These are phyloP conservation scores for Monopis laevigella DNA, from an alignment of 2,888 invertebrate species.

Conservation along the genomic window DNA sequence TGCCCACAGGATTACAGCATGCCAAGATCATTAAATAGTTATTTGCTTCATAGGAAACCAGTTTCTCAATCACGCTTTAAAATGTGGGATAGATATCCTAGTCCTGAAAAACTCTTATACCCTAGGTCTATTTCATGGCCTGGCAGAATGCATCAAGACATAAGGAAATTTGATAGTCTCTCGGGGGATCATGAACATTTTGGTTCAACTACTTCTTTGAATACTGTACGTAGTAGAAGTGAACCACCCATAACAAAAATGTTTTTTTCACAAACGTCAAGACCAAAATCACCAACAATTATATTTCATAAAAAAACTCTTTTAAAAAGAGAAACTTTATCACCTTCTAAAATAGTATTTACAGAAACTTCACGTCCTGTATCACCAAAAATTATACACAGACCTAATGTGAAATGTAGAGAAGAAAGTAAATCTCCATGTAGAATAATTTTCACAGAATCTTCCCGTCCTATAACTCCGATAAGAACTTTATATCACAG, in stretches of 20 bases:
- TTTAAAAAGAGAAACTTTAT: slow-evolving; percentile 26
- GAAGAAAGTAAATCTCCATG: slow-evolving; percentile 35
- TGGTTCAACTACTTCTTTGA: slow-evolving; percentile 54
- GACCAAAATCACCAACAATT: slow-evolving; percentile 50
- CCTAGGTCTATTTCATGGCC: slow-evolving; percentile 70
- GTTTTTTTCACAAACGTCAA: slow-evolving; percentile 57
- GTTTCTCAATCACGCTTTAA: slow-evolving; percentile 78
- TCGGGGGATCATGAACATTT: slow-evolving; percentile 43
- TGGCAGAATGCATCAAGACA: slow-evolving; percentile 62
- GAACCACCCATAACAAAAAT: slow-evolving; percentile 69
- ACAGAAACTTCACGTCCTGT: slow-evolving; percentile 44
- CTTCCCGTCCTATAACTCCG: slow-evolving; percentile 46
- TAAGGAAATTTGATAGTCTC: slow-evolving; percentile 58
- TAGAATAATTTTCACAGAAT: slow-evolving; percentile 45
- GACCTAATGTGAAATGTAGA: slow-evolving; percentile 21
- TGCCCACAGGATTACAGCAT: slow-evolving; percentile 45
- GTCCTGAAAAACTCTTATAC: slow-evolving; percentile 58
- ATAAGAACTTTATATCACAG: slow-evolving; percentile 26
- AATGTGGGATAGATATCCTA: slow-evolving; percentile 68
- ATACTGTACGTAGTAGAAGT: slow-evolving; percentile 68
- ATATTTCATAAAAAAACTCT: slow-evolving; percentile 41
- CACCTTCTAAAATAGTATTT: slow-evolving; percentile 40
- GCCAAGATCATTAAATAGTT: slow-evolving; percentile 72
- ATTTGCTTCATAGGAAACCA: slow-evolving; percentile 74
- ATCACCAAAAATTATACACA: slow-evolving; percentile 38